phyloP scores from a whole-genome alignment of 2,888 invertebrate genomes.

The Diarsia rubi region DNA sequence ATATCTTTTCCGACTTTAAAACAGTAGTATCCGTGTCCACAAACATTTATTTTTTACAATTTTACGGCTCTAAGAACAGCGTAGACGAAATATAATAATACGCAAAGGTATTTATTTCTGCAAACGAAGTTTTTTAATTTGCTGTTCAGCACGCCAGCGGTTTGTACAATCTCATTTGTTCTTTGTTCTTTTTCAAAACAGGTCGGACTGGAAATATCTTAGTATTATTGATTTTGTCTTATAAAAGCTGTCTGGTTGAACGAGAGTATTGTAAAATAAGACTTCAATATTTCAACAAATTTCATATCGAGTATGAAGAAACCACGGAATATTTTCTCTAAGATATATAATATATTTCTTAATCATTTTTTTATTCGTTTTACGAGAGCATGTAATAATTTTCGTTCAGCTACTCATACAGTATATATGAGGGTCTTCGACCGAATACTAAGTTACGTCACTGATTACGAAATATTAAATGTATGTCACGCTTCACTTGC shows the following conservation, averaged over 20 bases:
- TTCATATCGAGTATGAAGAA: background rate
- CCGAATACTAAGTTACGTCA: constrained; percentile 21
- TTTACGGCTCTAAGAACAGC: constrained; percentile 32
- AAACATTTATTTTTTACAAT: constrained; percentile 29
- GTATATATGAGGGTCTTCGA: background rate
- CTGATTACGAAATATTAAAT: constrained; percentile 29
- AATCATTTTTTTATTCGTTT: background rate
- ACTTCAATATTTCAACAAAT: background rate
- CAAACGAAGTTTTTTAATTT: constrained; percentile 63
- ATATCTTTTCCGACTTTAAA: constrained; percentile 3
- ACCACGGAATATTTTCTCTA: background rate
- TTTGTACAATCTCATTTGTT: constrained; percentile 51
- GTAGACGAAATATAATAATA: constrained; percentile 56
- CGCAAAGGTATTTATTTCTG: constrained; percentile 53
- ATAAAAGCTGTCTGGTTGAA: background rate
- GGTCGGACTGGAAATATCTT: constrained; percentile 26
- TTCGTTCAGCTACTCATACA: background rate
- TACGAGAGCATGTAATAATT: background rate
- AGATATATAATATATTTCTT: background rate
- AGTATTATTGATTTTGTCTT: constrained; percentile 17
- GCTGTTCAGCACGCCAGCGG: constrained; percentile 36
- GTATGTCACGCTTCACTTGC: constrained; percentile 28
- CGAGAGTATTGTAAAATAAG: background rate
- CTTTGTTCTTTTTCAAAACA: constrained; percentile 54
- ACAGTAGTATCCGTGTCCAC: too few relatives aligned